Conservation (phyloP, 2,113 vertebrate species). For the Meles meles region DNA sequence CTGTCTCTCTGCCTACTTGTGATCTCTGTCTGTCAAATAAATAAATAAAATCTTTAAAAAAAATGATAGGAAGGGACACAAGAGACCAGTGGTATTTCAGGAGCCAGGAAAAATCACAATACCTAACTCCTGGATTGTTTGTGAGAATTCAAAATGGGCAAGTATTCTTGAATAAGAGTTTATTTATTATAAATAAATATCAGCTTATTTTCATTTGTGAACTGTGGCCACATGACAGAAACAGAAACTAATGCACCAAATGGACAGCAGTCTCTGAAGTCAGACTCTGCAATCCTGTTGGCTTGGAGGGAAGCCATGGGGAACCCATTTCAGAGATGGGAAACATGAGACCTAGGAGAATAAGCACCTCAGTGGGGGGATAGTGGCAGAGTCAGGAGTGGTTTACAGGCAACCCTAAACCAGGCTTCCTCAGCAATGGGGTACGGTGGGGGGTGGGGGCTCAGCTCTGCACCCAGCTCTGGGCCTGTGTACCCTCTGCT, state of each 20-base stretch:
- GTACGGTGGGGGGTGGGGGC: too few relatives aligned
- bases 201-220: not conserved
- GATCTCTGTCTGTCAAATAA: too few relatives aligned
- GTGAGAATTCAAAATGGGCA: not conserved
- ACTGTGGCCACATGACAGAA: not conserved
- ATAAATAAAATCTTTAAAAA: not conserved
- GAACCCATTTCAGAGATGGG: not conserved
- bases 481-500: not conserved
- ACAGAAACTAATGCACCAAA: not conserved
- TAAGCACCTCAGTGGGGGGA: not conserved
- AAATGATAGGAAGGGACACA: not conserved
- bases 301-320: not conserved
- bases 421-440: too few relatives aligned
- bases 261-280: not conserved
- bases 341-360: not conserved
- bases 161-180: not conserved
- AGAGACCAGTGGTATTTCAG: not conserved
- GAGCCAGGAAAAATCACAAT: not conserved
- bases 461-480: fast-evolving
- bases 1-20: too few relatives aligned
- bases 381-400: not conserved
- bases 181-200: not conserved
- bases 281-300: not conserved
- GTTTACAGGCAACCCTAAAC: not conserved
- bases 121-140: not conserved